These are phyloP conservation scores for Amphimallon solstitiale DNA, from an alignment of 2,888 invertebrate species.

Conservation along the genomic window DNA sequence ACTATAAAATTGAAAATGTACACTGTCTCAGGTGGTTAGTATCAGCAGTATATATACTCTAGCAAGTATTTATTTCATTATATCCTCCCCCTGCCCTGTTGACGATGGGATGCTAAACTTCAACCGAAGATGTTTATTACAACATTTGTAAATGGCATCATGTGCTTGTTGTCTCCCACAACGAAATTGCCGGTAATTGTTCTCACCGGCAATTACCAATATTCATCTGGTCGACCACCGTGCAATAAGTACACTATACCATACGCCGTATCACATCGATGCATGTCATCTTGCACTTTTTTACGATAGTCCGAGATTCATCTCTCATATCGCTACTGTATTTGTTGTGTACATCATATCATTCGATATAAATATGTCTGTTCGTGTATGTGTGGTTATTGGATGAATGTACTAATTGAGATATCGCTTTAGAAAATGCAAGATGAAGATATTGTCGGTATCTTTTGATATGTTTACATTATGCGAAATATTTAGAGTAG, in stretches of 20 bases:
- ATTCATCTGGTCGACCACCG: conserved; percentile 50
- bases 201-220: conserved; percentile 41
- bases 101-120: conserved; percentile 36
- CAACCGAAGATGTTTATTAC: conserved; percentile 55
- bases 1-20: conserved; percentile 23
- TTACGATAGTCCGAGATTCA: conserved; percentile 41
- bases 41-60: conserved; percentile 44
- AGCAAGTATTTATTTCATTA: conserved; percentile 35
- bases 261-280: conserved; percentile 47
- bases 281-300: conserved; percentile 45
- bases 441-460: too few relatives aligned
- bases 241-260: conserved; percentile 40
- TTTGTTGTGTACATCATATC: conserved; percentile 43
- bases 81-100: conserved; percentile 54
- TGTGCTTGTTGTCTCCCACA: conserved; percentile 50
- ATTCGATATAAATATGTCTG: conserved; percentile 44
- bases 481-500: too few relatives aligned
- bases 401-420: not conserved
- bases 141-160: conserved; percentile 59
- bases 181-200: conserved; percentile 48
- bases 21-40: conserved; percentile 40
- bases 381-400: conserved; percentile 37
- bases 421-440: too few relatives aligned
- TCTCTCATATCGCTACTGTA: conserved; percentile 38
- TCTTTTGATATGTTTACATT: too few relatives aligned